A percentile compares a stretch with the other conserved stretches of the same genome.
Conservation (phyloP, 2,113 vertebrate genomes). For the Zapus hudsonius region DNA sequence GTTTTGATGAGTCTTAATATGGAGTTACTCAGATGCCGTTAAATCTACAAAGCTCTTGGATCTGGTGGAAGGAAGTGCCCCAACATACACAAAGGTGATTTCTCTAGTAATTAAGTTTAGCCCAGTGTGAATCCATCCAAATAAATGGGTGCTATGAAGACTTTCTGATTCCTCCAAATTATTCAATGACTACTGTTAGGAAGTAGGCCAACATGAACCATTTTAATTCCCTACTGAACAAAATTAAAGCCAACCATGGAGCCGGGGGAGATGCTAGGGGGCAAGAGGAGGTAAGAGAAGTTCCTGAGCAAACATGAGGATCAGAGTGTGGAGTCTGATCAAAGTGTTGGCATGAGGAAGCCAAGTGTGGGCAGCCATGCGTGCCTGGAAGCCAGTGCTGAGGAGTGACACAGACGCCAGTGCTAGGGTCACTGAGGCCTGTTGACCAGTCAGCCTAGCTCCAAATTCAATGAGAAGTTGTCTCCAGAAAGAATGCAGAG, state of each 20-base stretch:
- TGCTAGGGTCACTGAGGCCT: no score
- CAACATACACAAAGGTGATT: neutral
- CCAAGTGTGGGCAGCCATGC: no score
- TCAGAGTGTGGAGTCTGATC: no score
- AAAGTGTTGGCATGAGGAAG: no score
- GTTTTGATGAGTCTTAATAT: constrained; percentile 46
- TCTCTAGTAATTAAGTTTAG: constrained; percentile 3
- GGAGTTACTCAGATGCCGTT: constrained; percentile 19
- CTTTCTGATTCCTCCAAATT: neutral
- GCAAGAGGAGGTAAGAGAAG: no score
- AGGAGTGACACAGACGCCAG: no score
- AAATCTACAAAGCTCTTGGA: neutral
- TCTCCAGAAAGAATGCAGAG: no score
- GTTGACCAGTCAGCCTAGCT: no score
- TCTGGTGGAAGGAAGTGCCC: neutral
- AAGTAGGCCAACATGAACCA: neutral
- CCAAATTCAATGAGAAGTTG: no score
- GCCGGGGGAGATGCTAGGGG: no score
- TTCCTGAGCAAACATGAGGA: no score
- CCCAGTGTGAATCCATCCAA: neutral
- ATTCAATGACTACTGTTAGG: neutral
- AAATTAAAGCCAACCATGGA: neutral
- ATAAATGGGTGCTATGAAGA: neutral
- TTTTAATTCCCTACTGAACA: neutral
- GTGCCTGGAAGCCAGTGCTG: no score